A percentile compares a stretch with the other conserved stretches of the same genome.
Conservation (phyloP, 2,797 vertebrate species). For the Bucorvus abyssinicus region DNA sequence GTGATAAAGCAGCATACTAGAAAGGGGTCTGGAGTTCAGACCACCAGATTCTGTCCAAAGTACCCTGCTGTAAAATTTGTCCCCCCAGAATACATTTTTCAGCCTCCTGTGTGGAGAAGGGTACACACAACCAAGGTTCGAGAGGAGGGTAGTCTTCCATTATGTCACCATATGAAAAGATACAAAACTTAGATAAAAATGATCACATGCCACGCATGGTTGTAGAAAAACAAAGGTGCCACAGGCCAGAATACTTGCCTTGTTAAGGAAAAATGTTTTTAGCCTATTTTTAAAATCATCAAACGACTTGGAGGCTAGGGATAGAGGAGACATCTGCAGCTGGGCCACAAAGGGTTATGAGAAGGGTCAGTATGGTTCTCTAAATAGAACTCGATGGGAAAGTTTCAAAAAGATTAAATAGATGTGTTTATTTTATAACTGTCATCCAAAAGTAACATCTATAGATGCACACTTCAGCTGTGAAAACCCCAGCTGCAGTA, state of each 20-base stretch:
- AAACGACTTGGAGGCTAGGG: neutral
- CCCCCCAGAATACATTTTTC: neutral
- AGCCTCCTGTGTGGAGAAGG: neutral
- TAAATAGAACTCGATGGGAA: neutral
- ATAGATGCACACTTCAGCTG: neutral
- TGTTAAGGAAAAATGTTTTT: neutral
- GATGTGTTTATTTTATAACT: neutral
- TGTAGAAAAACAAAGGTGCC: neutral
- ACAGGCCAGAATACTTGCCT: neutral
- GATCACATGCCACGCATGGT: neutral
- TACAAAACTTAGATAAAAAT: neutral
- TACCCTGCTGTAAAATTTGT: neutral
- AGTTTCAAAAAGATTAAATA: neutral
- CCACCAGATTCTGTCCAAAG: neutral
- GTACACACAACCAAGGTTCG: accelerated
- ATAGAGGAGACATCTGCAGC: neutral
- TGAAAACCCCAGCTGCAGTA: neutral
- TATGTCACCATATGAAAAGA: neutral
- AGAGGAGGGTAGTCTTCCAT: too few species aligned
- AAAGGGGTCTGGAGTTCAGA: neutral
- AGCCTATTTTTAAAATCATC: neutral
- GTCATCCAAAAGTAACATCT: neutral
- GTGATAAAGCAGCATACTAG: neutral
- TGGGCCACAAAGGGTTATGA: neutral
- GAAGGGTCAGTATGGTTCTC: neutral